Percentiles rank a stretch among this genome's conserved stretches.
Evolutionary conservation across 1,140 invertebrate genomes (phyloP).

Genomic region (Temnothorax nylanderi): DNA sequence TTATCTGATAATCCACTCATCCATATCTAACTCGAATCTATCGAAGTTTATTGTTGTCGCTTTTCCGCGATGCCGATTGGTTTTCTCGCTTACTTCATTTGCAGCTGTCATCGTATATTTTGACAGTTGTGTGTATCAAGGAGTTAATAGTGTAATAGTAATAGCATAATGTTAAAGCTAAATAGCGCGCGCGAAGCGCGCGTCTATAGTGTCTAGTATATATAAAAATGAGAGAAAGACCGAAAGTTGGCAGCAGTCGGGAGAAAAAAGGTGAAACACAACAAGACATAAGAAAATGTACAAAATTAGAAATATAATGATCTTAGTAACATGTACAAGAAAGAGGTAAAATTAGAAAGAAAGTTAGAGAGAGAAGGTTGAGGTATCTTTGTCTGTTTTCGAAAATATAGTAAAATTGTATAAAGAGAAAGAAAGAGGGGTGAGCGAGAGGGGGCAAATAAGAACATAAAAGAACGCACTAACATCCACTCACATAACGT

Average conservation of each 20-base stretch:
- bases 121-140: no score
- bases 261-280: neutral
- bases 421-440: neutral
- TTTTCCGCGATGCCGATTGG: no score
- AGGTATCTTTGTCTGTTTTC: neutral
- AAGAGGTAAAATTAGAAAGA: neutral
- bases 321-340: neutral
- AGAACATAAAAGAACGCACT: slow-evolving; percentile 65
- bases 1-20: neutral
- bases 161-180: no score
- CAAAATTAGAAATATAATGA: neutral
- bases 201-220: no score
- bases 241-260: no score
- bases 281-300: neutral
- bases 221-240: neutral
- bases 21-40: no score
- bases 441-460: neutral
- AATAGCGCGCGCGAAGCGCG: no score
- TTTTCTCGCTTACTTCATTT: no score
- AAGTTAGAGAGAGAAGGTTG: neutral
- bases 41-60: no score
- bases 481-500: slow-evolving; percentile 75
- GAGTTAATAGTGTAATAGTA: no score
- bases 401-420: neutral
- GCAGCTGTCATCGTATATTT: no score